A percentile compares a stretch with the other conserved stretches of the same genome.
Evolutionary conservation across 2,797 vertebrate species (phyloP).

Genomic region (Lepilemur ruficaudatus): DNA sequence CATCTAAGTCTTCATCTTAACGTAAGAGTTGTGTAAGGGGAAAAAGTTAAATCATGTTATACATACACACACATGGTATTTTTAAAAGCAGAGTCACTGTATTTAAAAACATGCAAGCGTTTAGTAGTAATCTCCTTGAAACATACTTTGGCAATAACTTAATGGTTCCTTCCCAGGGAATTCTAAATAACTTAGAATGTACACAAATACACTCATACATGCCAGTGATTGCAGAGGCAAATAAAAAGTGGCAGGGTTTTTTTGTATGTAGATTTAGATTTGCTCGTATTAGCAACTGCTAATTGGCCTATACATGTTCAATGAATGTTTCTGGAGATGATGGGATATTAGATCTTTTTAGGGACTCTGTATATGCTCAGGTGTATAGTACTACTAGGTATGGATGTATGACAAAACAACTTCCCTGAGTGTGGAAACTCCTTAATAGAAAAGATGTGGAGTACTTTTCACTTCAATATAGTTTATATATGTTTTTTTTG

Average conservation of each 20-base stretch:
- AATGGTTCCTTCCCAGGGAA: neutral
- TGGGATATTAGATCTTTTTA: neutral
- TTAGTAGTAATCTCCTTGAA: slow-evolving; percentile 24
- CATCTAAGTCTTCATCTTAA: neutral
- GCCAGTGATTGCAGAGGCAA: neutral
- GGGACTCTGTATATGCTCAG: neutral
- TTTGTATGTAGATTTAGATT: neutral
- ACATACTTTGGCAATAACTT: neutral
- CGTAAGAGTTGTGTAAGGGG: neutral
- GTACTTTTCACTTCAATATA: neutral
- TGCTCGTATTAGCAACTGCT: neutral
- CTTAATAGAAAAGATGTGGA: neutral
- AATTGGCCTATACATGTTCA: neutral
- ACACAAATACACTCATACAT: neutral
- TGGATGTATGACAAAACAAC: neutral
- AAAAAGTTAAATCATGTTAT: neutral
- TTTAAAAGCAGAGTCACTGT: slow-evolving; percentile 29
- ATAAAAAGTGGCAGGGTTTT: neutral
- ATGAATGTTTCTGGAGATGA: neutral
- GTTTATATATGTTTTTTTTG: neutral
- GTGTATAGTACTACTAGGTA: neutral
- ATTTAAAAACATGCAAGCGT: neutral
- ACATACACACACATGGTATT: neutral
- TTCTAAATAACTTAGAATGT: neutral
- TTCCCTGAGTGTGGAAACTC: neutral